These are phyloP conservation scores for Hemibagrus wyckioides DNA, from an alignment of 2,113 vertebrate genomes.

Conservation along the genomic window DNA sequence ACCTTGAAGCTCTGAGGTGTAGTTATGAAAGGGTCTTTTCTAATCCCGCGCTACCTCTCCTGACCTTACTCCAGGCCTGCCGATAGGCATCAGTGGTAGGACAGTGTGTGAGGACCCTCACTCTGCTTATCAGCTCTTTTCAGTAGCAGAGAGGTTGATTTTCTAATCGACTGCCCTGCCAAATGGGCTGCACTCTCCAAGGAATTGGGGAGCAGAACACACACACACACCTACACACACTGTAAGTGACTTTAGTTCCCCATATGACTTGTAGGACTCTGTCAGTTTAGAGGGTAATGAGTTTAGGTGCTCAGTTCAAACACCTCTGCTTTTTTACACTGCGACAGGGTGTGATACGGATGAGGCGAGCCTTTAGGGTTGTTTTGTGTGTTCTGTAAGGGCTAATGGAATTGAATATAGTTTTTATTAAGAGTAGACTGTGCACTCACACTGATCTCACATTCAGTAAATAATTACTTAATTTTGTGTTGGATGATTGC, in stretches of 20 bases:
- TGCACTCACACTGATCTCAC: not conserved
- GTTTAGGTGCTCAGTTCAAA: conserved; percentile 21
- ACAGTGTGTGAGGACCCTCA: conserved; percentile 1
- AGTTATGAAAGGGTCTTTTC: not conserved
- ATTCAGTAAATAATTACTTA: not conserved
- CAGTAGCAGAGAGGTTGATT: conserved; percentile 41
- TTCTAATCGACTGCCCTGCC: conserved; percentile 44
- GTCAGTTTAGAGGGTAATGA: conserved; percentile 29
- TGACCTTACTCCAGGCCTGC: not conserved
- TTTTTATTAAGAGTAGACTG: not conserved
- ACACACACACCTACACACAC: conserved; percentile 16
- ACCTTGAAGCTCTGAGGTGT: not conserved
- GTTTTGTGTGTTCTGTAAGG: not conserved
- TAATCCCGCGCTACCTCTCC: not conserved
- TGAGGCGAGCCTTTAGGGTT: not conserved
- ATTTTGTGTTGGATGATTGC: not conserved
- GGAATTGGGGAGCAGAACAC: conserved; percentile 12
- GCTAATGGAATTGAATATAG: not conserved
- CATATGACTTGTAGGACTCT: conserved; percentile 29
- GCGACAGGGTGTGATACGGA: not conserved
- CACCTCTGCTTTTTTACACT: not conserved
- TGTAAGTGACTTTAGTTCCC: conserved; percentile 13
- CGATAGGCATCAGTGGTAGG: conserved; percentile 27
- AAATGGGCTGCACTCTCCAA: conserved; percentile 35
- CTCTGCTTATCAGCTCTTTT: conserved; percentile 46